Conservation (phyloP, 1,140 invertebrate genomes). For the Drosophila ironensis region DNA sequence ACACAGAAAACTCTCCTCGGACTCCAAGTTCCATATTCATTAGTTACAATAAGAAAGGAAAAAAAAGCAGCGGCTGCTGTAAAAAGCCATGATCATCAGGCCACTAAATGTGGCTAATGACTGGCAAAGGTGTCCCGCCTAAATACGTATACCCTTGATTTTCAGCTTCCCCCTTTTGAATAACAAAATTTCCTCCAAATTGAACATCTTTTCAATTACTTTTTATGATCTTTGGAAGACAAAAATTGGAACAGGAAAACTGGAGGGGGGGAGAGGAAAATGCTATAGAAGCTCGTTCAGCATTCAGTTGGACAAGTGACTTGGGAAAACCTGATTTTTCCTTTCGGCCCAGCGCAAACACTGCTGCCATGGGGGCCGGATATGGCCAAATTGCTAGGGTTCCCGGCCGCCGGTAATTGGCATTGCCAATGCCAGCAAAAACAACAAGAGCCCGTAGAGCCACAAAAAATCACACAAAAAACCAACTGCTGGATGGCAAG, state of each 20-base stretch:
- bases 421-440: constrained; percentile 62
- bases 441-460: constrained; percentile 12
- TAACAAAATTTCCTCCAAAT: constrained; percentile 31
- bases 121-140: constrained; percentile 50
- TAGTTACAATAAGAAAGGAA: constrained; percentile 55
- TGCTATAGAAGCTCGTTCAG: constrained; percentile 38
- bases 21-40: constrained; percentile 76
- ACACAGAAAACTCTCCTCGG: constrained; percentile 32
- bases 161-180: neutral
- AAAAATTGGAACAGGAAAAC: constrained; percentile 28
- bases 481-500: constrained; percentile 12
- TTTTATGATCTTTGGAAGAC: constrained; percentile 36
- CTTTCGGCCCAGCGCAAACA: constrained; percentile 51
- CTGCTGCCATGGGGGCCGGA: constrained; percentile 68
- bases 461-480: constrained; percentile 19
- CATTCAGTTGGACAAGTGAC: constrained; percentile 49
- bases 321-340: constrained; percentile 72
- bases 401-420: constrained; percentile 71
- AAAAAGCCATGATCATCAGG: constrained; percentile 55
- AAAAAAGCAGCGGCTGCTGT: constrained; percentile 10
- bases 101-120: constrained; percentile 67
- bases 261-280: constrained; percentile 44
- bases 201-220: constrained; percentile 30
- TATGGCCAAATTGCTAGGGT: constrained; percentile 79
- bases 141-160: constrained; percentile 44